Percentiles rank a stretch among this genome's conserved stretches.
Evolutionary conservation across 2,888 invertebrate species (phyloP).

Genomic region (Taenaris catops): DNA sequence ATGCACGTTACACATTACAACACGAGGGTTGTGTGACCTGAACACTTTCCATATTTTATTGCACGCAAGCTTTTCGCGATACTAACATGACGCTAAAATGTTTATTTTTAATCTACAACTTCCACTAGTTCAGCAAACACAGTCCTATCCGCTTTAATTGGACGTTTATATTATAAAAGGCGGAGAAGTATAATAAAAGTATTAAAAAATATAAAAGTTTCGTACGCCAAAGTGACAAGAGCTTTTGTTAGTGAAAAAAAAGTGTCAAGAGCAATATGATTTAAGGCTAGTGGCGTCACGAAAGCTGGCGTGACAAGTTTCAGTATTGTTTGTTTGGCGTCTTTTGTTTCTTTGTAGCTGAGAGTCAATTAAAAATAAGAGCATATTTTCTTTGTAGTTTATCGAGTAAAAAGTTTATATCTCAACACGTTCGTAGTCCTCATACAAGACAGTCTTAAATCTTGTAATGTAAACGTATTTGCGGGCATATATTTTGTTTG

Average conservation of each 20-base stretch:
- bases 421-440: too few species aligned
- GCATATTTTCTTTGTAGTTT: too few species aligned
- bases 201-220: conserved; percentile 15
- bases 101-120: conserved; percentile 20
- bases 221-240: conserved; percentile 14
- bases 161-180: conserved; percentile 16
- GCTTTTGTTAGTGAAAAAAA: conserved; percentile 20
- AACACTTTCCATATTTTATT: conserved; percentile 15
- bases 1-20: conserved; percentile 13
- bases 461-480: too few species aligned
- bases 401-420: too few species aligned
- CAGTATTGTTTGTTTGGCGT: conserved; percentile 18
- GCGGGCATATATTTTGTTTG: too few species aligned
- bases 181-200: conserved; percentile 15
- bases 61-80: conserved; percentile 16
- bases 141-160: conserved; percentile 16
- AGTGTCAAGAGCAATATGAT: conserved; percentile 21
- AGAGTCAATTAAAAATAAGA: conserved; percentile 9
- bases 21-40: conserved; percentile 12
- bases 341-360: conserved; percentile 19
- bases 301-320: conserved; percentile 12
- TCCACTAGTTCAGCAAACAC: conserved; percentile 19
- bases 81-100: conserved; percentile 16
- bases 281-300: conserved; percentile 18
- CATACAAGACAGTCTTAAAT: too few species aligned